Evolutionary conservation across 1,140 invertebrate species (phyloP).

Genomic region (Leptinotarsa defecta): DNA sequence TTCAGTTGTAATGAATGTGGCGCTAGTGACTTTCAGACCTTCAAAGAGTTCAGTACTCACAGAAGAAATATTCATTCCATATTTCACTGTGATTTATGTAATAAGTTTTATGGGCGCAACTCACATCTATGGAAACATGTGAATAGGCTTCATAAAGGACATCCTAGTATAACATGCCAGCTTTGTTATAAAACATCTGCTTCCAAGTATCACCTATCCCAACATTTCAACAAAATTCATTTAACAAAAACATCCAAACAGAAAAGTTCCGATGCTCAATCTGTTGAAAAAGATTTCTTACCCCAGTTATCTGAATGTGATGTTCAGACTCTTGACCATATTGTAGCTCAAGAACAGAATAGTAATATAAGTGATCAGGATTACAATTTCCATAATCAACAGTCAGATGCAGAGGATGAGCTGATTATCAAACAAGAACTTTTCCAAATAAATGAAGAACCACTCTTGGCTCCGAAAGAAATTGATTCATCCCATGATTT

Average conservation of each 20-base stretch:
- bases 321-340: neutral
- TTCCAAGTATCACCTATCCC: constrained; percentile 63
- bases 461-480: constrained; percentile 44
- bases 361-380: constrained; percentile 3
- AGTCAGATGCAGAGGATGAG: constrained; percentile 8
- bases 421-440: constrained; percentile 15
- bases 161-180: constrained; percentile 65
- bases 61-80: constrained; percentile 61
- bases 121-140: constrained; percentile 70
- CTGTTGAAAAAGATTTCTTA: constrained; percentile 43
- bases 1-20: constrained; percentile 52
- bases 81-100: constrained; percentile 67
- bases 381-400: constrained; percentile 12
- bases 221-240: constrained; percentile 66
- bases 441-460: constrained; percentile 8
- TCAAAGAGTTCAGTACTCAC: constrained; percentile 63
- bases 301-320: constrained; percentile 34
- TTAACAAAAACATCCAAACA: constrained; percentile 56
- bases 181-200: constrained; percentile 66
- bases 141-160: constrained; percentile 65
- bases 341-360: neutral
- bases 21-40: constrained; percentile 52
- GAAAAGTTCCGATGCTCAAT: constrained; percentile 31
- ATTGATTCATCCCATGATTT: constrained; percentile 49
- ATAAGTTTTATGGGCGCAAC: constrained; percentile 66